Evolutionary conservation across 2,113 vertebrate species (phyloP), one percentile per base, ranked within the genome.

Genomic region (Bubo scandiacus): DNA sequence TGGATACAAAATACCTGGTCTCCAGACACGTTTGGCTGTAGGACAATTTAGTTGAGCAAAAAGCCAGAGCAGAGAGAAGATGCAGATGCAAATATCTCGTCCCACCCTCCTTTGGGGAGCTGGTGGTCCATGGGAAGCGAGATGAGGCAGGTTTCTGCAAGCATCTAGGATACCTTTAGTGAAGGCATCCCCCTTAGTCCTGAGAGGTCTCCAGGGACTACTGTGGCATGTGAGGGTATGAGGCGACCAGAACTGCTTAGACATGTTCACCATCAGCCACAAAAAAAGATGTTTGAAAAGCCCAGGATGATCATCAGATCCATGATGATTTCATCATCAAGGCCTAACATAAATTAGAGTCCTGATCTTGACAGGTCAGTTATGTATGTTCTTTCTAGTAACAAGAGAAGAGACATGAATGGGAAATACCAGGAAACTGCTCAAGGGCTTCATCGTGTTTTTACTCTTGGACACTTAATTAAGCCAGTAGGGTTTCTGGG

Each of bases 121-220:
- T 2, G 3, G 15, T 59, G 43, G 15, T 72, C 12, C 47, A 19
- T 1, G 7, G 73, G 15, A 51, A 36, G 16, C 0, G 4, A n/a
- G 30, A 23, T 0, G 7, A 62, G 38, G 32, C 6, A 66, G 22
- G n/a, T 12, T 86, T 47, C 57, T 59, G 45, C 5, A 16, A 18
- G 6, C 29, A 12, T 40, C 27, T n/a, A 17, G 19, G 22, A 21
- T 51, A 18, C 45, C 30, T 77, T 52, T 7, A 10, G 19, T 30
- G 20, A 80, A 36, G 19, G 25, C 9, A 73, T 52, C 8, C 4
- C 10, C 7, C 22, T 51, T 29, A 59, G n/a, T 38, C 27, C 52
- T 42, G 70, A 51, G 20, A 9, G 12, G 11, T 61, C 26, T 16
- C 2, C 6, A 23, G 26, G 40, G 18, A 8, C 13, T 58, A 3